Base-by-base conservation (phyloP, 2,113 vertebrate species). In the Zonotrichia leucophrys region DNA sequence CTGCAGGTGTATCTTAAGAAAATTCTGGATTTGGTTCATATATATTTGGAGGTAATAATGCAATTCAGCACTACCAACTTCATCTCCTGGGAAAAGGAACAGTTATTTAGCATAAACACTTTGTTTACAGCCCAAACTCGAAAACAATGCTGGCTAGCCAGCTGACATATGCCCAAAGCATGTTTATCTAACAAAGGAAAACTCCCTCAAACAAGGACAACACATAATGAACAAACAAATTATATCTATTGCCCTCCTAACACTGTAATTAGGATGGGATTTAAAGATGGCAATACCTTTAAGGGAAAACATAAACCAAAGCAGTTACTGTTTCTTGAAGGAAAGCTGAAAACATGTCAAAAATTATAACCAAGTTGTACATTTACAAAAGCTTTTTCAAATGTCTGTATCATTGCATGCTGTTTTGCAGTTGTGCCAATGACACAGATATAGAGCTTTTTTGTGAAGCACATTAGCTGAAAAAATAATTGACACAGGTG, bases 391-490 rank as follows among this genome's bases (percentile, higher is more conserved):
- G 9, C 22, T 67, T 33, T 63, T 90, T 88, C 47, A 63, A 12
- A 39, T 50, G 79, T 55, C 25, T 60, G 5, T 42, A 44, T 56
- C 30, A 23, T 9, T 39, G 37, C 31, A n/a, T 35, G 31, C 55
- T 56, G 11, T 28, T 33, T 67, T 39, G 62, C 8, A 3, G 5
- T 31, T 76, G 17, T 59, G n/a, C 62, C 31, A 62, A 33, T 17
- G 47, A 7, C 37, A 68, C 0, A 0, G 19, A 74, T 7, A 30
- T 1, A 52, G 21, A 74, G 35, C 2, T 27, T 30, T 33, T 47
- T 12, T 10, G 41, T 35, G 50, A 81, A 70, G 46, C 15, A 37
- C 4, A 2, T 30, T 24, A 49, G 35, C 5, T 50, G 69, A 63
- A 88, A 62, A 79, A 50, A 22, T 25, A 49, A 74, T 11, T 11